These are phyloP conservation scores for Cacoxenus indagator DNA, from an alignment of 2,888 invertebrate genomes.

Conservation along the genomic window DNA sequence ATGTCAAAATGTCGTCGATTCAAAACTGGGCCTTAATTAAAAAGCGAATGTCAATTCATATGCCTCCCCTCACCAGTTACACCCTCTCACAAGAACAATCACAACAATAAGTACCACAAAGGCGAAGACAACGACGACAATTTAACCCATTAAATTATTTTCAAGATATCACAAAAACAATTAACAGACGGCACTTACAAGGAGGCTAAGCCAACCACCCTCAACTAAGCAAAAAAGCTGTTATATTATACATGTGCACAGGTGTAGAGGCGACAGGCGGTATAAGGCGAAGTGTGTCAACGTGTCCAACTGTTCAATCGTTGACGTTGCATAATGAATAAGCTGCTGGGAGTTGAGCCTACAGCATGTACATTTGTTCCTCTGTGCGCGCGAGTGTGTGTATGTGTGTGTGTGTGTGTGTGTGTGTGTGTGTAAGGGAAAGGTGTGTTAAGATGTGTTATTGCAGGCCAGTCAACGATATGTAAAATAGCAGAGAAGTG, in stretches of 20 bases:
- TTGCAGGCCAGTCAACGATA: background rate
- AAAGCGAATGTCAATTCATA: background rate
- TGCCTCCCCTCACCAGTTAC: background rate
- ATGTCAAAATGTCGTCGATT: background rate
- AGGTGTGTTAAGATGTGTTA: background rate
- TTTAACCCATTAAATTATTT: slow-evolving; percentile 12
- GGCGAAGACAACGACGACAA: background rate
- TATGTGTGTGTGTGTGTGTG: slow-evolving; percentile 3
- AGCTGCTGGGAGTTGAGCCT: slow-evolving; percentile 20
- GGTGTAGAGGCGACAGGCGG: background rate
- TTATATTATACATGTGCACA: background rate
- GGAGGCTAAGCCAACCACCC: background rate
- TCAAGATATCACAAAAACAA: slow-evolving; percentile 9
- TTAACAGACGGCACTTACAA: slow-evolving; percentile 7
- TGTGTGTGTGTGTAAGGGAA: slow-evolving; percentile 5
- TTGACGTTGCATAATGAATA: slow-evolving; percentile 34
- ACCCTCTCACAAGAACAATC: background rate
- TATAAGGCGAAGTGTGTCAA: slow-evolving; percentile 16
- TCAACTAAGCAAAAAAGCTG: background rate
- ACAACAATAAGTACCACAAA: background rate
- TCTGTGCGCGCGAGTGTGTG: background rate
- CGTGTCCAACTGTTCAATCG: slow-evolving; percentile 14
- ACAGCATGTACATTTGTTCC: background rate
- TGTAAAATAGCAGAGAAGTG: background rate
- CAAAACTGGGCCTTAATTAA: background rate